Evolutionary conservation across 2,797 vertebrate genomes (phyloP).

Genomic region (Rhodeus uyekii): DNA sequence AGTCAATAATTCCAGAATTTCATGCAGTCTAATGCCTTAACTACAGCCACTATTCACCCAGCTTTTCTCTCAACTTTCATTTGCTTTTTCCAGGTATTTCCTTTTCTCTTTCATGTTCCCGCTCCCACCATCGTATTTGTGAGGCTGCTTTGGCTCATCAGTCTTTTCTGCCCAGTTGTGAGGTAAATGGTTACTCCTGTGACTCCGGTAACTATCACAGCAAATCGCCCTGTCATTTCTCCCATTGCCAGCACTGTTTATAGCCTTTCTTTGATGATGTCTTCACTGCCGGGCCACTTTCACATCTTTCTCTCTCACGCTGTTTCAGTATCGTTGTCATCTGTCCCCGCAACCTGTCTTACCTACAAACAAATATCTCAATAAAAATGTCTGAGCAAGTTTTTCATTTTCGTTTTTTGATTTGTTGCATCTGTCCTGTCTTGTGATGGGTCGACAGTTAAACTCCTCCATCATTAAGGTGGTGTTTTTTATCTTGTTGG

Average conservation of each 20-base stretch:
- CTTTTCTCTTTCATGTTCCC: slow-evolving; percentile 4
- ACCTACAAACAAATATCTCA: slow-evolving; percentile 37
- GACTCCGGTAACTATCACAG: slow-evolving; percentile 78
- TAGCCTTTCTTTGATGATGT: slow-evolving; percentile 74
- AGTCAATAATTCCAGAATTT: slow-evolving; percentile 21
- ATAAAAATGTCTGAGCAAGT: slow-evolving; percentile 27
- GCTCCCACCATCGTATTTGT: not conserved
- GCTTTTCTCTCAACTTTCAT: slow-evolving; percentile 29
- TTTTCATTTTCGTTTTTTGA: slow-evolving; percentile 18
- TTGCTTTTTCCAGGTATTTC: slow-evolving; percentile 15
- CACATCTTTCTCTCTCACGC: slow-evolving; percentile 29
- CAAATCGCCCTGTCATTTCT: slow-evolving; percentile 78
- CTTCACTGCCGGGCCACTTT: slow-evolving; percentile 66
- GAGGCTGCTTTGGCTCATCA: slow-evolving; percentile 57
- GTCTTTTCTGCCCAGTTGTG: slow-evolving; percentile 65
- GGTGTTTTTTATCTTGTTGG: not conserved
- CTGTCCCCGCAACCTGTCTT: slow-evolving; percentile 42
- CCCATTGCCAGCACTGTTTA: slow-evolving; percentile 75
- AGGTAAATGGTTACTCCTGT: slow-evolving; percentile 72
- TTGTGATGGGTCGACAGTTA: slow-evolving; percentile 9
- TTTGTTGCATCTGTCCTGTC: not conserved
- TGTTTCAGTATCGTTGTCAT: slow-evolving; percentile 36
- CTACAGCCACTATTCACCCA: not conserved
- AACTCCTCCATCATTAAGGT: not conserved
- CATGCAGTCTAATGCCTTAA: slow-evolving; percentile 12